Conservation (phyloP, 1,140 invertebrate species). For the Drosophila pseudoananassae region DNA sequence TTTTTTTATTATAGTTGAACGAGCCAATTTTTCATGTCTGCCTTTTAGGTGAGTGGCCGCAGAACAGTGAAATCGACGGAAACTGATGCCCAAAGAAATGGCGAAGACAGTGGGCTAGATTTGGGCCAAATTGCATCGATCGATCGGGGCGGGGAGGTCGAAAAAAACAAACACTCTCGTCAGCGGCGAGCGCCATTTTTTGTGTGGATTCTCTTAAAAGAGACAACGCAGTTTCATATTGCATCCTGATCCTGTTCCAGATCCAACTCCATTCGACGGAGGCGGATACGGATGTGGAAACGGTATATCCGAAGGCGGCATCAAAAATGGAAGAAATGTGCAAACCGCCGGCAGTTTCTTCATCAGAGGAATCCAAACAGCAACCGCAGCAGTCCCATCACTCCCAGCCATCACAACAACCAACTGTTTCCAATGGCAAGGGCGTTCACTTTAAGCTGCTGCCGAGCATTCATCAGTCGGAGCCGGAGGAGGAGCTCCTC, state of each 20-base stretch:
- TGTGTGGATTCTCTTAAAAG: slow-evolving; percentile 12
- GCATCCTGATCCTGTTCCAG: neutral
- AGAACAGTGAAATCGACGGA: neutral
- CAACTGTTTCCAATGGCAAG: slow-evolving; percentile 34
- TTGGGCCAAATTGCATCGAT: neutral
- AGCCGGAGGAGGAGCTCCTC: slow-evolving; percentile 85
- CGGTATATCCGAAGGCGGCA: neutral
- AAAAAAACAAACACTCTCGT: slow-evolving; percentile 35
- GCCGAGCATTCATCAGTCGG: neutral
- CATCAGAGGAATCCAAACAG: slow-evolving; percentile 7
- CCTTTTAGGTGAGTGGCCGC: slow-evolving; percentile 32
- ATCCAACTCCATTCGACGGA: too few species aligned
- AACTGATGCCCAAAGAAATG: neutral
- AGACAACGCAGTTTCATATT: slow-evolving; percentile 36
- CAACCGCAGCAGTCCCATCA: slow-evolving; percentile 12
- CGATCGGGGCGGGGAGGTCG: slow-evolving; percentile 1
- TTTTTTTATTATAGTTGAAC: slow-evolving; percentile 24
- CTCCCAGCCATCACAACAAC: neutral
- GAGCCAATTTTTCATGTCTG: slow-evolving; percentile 28
- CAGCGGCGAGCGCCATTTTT: slow-evolving; percentile 69
- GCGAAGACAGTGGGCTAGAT: neutral
- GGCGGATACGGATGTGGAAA: neutral
- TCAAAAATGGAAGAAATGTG: slow-evolving; percentile 31
- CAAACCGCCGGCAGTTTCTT: slow-evolving; percentile 6
- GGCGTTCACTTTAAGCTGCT: slow-evolving; percentile 30